These are phyloP conservation scores for Paraplagusia blochii DNA, from an alignment of 2,113 vertebrate species.

Conservation along the genomic window DNA sequence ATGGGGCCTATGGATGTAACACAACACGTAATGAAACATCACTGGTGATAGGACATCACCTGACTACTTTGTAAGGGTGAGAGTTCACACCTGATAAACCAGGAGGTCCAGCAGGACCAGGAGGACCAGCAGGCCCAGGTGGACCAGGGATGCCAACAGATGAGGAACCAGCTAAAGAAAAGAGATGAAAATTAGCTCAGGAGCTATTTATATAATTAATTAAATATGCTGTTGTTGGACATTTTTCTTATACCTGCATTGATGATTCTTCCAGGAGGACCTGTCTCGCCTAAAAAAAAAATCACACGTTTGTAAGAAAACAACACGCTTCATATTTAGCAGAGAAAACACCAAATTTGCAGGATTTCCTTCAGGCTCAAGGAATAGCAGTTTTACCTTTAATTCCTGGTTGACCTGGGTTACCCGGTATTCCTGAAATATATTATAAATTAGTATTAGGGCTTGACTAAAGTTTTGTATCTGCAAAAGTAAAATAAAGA, in stretches of 20 bases:
- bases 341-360: not conserved
- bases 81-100: conserved; percentile 86
- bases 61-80: not conserved
- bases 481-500: not conserved
- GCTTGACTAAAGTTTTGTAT: not conserved
- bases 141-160: conserved; percentile 85
- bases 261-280: conserved; percentile 82
- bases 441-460: not conserved
- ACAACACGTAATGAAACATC: not conserved
- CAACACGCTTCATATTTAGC: not conserved
- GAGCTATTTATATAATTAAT: not conserved
- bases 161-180: conserved; percentile 76
- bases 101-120: conserved; percentile 84
- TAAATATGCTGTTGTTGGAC: not conserved
- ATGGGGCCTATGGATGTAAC: conserved; percentile 78
- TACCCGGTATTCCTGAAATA: conserved; percentile 83
- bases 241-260: conserved; percentile 78
- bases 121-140: conserved; percentile 84
- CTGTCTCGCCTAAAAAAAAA: conserved; percentile 68
- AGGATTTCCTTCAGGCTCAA: no score
- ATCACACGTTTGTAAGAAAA: not conserved
- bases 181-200: conserved; percentile 13
- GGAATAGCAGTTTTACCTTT: conserved; percentile 78
- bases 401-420: conserved; percentile 80
- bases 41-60: not conserved